Conservation (phyloP, 2,888 invertebrate genomes). For the Geotrupes spiniger region DNA sequence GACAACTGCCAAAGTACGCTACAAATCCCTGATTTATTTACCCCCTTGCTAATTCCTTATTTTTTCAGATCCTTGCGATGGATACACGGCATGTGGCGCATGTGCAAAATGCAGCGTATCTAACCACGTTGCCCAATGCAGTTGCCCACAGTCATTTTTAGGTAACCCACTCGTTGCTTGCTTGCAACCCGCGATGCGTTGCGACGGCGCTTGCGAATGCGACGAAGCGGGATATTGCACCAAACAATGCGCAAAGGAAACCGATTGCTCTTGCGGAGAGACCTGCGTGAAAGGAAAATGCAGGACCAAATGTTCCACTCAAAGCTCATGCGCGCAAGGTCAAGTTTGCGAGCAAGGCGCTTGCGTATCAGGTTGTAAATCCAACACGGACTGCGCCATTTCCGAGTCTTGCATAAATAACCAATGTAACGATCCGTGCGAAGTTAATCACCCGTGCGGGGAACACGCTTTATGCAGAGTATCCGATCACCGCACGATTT, state of each 20-base stretch:
- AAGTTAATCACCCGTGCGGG: constrained; percentile 69
- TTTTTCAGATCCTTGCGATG: constrained; percentile 72
- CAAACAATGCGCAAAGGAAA: constrained; percentile 61
- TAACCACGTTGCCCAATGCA: constrained; percentile 83
- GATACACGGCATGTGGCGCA: constrained; percentile 67
- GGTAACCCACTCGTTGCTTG: constrained; percentile 82
- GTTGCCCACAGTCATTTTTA: constrained; percentile 75
- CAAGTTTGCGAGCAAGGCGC: constrained; percentile 71
- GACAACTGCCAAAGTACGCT: constrained; percentile 74
- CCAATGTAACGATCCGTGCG: constrained; percentile 71
- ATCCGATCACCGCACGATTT: constrained; percentile 77
- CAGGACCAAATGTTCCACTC: constrained; percentile 66
- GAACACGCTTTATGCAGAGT: constrained; percentile 76
- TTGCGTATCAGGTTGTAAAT: constrained; percentile 77
- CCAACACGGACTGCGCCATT: constrained; percentile 74
- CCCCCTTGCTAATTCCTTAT: constrained; percentile 4
- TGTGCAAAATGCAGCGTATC: constrained; percentile 81
- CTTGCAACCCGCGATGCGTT: constrained; percentile 66
- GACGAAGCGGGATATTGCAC: constrained; percentile 80
- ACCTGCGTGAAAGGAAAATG: constrained; percentile 72
- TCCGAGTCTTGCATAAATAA: constrained; percentile 70
- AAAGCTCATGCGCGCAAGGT: constrained; percentile 69
- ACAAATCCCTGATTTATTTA: neutral
- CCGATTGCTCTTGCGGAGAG: constrained; percentile 81
- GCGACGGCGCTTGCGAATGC: constrained; percentile 76